Evolutionary conservation across 2,888 invertebrate genomes (phyloP), one percentile per base, ranked within the genome.

Genomic region (Eucriotettix oculatus): DNA sequence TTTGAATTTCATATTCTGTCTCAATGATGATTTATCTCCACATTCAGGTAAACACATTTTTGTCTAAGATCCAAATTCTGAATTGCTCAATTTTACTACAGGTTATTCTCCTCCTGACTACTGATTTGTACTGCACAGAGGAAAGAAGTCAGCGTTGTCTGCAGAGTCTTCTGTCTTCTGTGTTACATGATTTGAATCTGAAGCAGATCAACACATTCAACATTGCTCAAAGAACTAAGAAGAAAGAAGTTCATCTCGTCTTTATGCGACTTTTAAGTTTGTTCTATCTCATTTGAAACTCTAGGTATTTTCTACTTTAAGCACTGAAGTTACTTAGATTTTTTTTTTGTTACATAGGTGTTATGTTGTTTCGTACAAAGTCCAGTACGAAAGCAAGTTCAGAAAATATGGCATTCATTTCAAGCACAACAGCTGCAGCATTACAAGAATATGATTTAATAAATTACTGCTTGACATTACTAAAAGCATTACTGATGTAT

Each of bases 21-120:
- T 29, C 2, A 2, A 29, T 29, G 29, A 29, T 29, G 7, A 29
- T 29, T 29, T 29, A 29, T n/a, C 29, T 29, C 29, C 29, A 29
- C 29, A 5, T 29, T 29, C 29, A 29, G 29, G 3, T 29, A 29
- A 29, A 29, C 29, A 29, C 7, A 29, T 29, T 29, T 29, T 29
- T 29, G 29, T 29, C 3, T 29, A 29, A 29, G 7, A 29, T 29
- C 2, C 2, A 41, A 53, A 61, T 29, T 65, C 48, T 60, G 44
- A 57, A 42, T 62, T 60, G 52, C 57, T 53, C 41, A 55, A 40
- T 55, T 54, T 54, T 54, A 54, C 17, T 16, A n/a, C 62, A 87
- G 86, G 88, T 90, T 29, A 80, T 95, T 7, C 78, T 94, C 11
- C 92, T 94, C 87, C 75, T 95, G 58, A 90, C 91, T 0, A 85